A percentile compares a stretch with the other conserved stretches of the same genome.
These are phyloP conservation scores for Cydia strobilella DNA, from an alignment of 1,140 invertebrate species.

Conservation along the genomic window DNA sequence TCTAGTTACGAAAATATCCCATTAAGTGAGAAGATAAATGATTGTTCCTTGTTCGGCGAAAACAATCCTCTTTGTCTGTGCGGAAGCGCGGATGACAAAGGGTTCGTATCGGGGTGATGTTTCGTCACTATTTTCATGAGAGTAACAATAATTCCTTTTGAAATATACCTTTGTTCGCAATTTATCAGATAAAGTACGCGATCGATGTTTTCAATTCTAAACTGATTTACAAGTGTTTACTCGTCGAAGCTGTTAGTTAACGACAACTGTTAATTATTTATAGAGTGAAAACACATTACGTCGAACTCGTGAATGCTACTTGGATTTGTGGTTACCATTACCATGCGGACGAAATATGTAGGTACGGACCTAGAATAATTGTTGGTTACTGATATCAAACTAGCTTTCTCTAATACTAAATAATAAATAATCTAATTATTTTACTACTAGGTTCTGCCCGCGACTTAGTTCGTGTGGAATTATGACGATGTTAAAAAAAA, in stretches of 20 bases:
- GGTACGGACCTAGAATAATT: neutral
- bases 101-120: neutral
- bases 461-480: too few species aligned
- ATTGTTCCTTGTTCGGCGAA: neutral
- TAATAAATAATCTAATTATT: too few species aligned
- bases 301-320: neutral
- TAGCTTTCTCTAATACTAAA: too few species aligned
- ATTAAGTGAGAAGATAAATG: slow-evolving; percentile 3
- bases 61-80: neutral
- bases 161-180: neutral
- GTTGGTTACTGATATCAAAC: neutral
- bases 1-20: neutral
- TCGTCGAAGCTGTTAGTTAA: neutral
- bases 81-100: neutral
- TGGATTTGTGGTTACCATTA: neutral
- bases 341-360: neutral
- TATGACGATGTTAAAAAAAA: too few species aligned
- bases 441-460: too few species aligned
- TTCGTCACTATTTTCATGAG: neutral
- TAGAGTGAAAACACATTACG: neutral
- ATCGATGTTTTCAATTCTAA: neutral
- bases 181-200: neutral
- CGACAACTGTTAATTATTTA: neutral
- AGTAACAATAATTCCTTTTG: neutral
- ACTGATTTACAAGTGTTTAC: neutral